Conservation (phyloP, 2,113 vertebrate genomes). For the Atherinomorus stipes region DNA sequence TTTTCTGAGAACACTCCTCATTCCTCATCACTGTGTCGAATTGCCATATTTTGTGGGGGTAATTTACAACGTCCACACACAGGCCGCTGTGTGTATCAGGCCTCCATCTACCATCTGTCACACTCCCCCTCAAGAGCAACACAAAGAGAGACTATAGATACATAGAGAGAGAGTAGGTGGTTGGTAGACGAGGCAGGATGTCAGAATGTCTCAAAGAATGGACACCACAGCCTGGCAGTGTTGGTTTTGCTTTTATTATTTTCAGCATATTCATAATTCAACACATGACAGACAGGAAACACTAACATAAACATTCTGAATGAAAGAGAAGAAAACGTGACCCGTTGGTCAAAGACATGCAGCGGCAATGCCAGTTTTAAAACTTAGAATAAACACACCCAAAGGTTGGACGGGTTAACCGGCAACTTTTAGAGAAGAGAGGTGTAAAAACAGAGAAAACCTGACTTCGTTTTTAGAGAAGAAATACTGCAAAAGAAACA, state of each 20-base stretch:
- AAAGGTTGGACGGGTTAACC: slow-evolving; percentile 14
- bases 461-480: slow-evolving; percentile 12
- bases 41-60: slow-evolving; percentile 37
- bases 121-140: slow-evolving; percentile 24
- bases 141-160: slow-evolving; percentile 30
- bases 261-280: slow-evolving; percentile 80
- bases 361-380: slow-evolving; percentile 59
- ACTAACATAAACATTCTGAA: slow-evolving; percentile 80
- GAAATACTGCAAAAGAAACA: slow-evolving; percentile 4
- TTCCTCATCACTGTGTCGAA: slow-evolving; percentile 53
- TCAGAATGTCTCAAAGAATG: slow-evolving; percentile 28
- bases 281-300: slow-evolving; percentile 83
- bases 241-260: slow-evolving; percentile 63
- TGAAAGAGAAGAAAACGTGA: slow-evolving; percentile 77
- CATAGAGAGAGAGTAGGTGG: slow-evolving; percentile 31
- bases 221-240: slow-evolving; percentile 27
- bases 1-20: slow-evolving; percentile 39
- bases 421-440: slow-evolving; percentile 42
- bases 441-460: slow-evolving; percentile 20
- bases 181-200: slow-evolving; percentile 35
- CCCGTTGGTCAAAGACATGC: slow-evolving; percentile 72
- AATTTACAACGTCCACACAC: slow-evolving; percentile 30
- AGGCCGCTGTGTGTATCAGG: slow-evolving; percentile 11
- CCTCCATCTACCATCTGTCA: slow-evolving; percentile 30
- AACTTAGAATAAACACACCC: slow-evolving; percentile 60